Base-by-base conservation (phyloP, 2,797 vertebrate species). In the Orestias chungarensis region DNA sequence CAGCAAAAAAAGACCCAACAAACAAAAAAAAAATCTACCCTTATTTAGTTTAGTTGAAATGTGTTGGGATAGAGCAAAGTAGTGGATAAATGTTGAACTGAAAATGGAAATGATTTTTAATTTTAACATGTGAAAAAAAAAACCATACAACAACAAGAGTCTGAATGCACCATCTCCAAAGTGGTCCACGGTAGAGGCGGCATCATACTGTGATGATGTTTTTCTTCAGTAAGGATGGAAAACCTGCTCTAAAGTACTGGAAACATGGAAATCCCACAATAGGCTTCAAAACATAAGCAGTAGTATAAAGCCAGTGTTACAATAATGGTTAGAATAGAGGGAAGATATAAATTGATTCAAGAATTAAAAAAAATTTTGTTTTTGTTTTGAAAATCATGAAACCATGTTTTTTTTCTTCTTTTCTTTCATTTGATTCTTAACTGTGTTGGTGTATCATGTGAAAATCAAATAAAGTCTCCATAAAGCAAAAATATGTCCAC, bases 11-110 rank as follows among this genome's bases (percentile, higher is more conserved):
- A n/a, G n/a, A 17, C 59, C 27, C 55, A 64, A 17, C 44, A 65
- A 29, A 75, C 68, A 25, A 69, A 78, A 9, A 65, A 47, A 35
- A 50, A 50, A n/a, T n/a, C n/a, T n/a, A n/a, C n/a, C 49, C n/a
- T 10, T 3, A 25, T 2, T 50, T 1, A 8, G 33, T 38, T 59
- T 35, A 12, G 12, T 61, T 61, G 1, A 61, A 61, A 38, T n/a
- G 23, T 20, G 33, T 3, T 20, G 20, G 35, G 10, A n/a, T 6
- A 23, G 20, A 11, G 4, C 9, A 61, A 38, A 20, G 29, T 57
- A 33, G 8, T 20, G 31, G 8, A 57, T 20, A 10, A 33, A 57
- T 59, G 20, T 59, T 23, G 57, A 4, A 57, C 17, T 15, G 17
- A 10, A 57, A 33, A 7, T 33, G 29, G 29, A 57, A 55, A 4